These are phyloP conservation scores for Heliconius ismenius DNA, from an alignment of 2,888 invertebrate genomes.

Conservation along the genomic window DNA sequence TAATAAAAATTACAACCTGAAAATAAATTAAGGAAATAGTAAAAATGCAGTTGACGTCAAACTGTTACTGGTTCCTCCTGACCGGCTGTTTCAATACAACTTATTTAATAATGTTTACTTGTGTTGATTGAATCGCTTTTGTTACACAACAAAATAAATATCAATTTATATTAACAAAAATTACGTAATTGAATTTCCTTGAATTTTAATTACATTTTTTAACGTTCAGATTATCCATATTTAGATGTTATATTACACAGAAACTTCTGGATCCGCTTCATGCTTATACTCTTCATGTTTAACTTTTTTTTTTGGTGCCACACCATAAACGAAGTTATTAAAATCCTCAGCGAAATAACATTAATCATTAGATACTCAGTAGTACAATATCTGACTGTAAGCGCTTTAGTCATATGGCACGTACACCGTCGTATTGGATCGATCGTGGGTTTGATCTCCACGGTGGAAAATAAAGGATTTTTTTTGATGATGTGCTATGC, in stretches of 20 bases:
- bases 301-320: background rate
- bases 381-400: background rate
- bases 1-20: background rate
- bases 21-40: background rate
- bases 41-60: slow-evolving; percentile 14
- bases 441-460: background rate
- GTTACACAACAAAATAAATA: slow-evolving; percentile 4
- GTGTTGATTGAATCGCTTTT: slow-evolving; percentile 1
- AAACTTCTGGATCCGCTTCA: background rate
- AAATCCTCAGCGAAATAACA: background rate
- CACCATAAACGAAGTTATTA: background rate
- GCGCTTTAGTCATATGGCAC: background rate
- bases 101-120: background rate
- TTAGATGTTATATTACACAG: background rate
- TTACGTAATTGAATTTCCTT: background rate
- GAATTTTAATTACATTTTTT: background rate
- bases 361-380: background rate
- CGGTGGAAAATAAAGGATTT: background rate
- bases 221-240: background rate
- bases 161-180: background rate
- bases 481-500: too few species aligned
- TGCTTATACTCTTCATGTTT: background rate
- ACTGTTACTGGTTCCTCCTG: slow-evolving; percentile 1
- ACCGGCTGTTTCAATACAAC: background rate
- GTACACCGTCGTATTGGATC: too few species aligned